Evolutionary conservation across 2,113 vertebrate genomes (phyloP).

Genomic region (Agapornis roseicollis): DNA sequence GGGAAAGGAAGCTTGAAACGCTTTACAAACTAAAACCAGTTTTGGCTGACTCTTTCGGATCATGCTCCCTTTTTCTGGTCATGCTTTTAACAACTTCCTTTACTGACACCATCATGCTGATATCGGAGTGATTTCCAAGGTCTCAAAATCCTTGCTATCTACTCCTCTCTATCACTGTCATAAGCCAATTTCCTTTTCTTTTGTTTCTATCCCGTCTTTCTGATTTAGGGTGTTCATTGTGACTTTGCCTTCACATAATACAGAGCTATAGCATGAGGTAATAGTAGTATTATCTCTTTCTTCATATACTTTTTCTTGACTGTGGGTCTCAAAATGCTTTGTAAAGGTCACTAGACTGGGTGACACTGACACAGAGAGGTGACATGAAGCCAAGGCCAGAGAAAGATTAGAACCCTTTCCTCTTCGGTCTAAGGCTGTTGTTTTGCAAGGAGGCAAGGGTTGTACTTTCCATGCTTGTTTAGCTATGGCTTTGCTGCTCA

Average conservation of each 20-base stretch:
- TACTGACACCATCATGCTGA: neutral
- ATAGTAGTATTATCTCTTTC: neutral
- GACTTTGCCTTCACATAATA: neutral
- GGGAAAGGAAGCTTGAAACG: neutral
- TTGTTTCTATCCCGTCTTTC: neutral
- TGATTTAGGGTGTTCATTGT: neutral
- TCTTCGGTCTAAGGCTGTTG: neutral
- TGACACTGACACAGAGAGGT: neutral
- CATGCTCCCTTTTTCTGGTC: neutral
- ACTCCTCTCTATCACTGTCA: neutral
- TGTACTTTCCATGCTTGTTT: neutral
- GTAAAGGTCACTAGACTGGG: neutral
- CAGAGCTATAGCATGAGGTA: neutral
- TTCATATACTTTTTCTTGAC: neutral
- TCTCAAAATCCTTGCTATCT: neutral
- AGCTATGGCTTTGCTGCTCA: neutral
- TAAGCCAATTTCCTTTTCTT: neutral
- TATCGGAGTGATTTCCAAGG: neutral
- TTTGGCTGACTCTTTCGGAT: neutral
- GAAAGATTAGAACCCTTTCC: neutral
- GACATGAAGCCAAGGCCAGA: neutral
- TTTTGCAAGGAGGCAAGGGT: neutral
- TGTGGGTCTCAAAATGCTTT: neutral
- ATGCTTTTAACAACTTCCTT: neutral
- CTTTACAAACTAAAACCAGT: neutral